Percentiles rank a stretch among this genome's conserved stretches.
Conservation (phyloP, 1,140 invertebrate genomes). For the Micrasema longulum region DNA sequence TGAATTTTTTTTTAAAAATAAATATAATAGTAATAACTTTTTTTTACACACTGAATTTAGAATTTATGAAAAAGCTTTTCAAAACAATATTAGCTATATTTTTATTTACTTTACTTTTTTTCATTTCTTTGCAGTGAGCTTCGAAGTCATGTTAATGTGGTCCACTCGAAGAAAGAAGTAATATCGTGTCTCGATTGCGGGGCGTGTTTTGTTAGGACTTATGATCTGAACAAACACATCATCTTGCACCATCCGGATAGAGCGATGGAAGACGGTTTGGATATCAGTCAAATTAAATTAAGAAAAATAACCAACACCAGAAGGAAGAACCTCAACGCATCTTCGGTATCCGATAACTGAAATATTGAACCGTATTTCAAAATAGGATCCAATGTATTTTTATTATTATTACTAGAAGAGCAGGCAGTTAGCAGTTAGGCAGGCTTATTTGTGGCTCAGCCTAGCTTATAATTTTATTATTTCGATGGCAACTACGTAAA, state of each 20-base stretch:
- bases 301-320: conserved; percentile 11
- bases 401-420: too few relatives aligned
- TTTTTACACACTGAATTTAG: too few relatives aligned
- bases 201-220: conserved; percentile 7
- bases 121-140: conserved; percentile 1
- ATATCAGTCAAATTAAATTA: not conserved
- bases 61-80: too few relatives aligned
- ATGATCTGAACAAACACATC: conserved; percentile 14
- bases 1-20: too few relatives aligned
- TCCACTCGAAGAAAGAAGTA: conserved; percentile 3
- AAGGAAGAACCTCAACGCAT: not conserved
- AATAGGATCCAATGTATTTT: too few relatives aligned
- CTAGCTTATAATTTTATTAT: too few relatives aligned
- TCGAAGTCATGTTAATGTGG: conserved; percentile 8
- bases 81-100: too few relatives aligned
- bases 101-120: too few relatives aligned
- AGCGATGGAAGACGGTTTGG: conserved; percentile 1
- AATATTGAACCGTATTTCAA: too few relatives aligned
- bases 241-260: not conserved
- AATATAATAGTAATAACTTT: too few relatives aligned
- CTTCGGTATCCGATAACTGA: not conserved
- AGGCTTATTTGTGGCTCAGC: too few relatives aligned
- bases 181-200: not conserved
- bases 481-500: not conserved
- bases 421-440: too few relatives aligned